Conservation (phyloP, 2,113 vertebrate genomes). For the Psittacus erithacus region DNA sequence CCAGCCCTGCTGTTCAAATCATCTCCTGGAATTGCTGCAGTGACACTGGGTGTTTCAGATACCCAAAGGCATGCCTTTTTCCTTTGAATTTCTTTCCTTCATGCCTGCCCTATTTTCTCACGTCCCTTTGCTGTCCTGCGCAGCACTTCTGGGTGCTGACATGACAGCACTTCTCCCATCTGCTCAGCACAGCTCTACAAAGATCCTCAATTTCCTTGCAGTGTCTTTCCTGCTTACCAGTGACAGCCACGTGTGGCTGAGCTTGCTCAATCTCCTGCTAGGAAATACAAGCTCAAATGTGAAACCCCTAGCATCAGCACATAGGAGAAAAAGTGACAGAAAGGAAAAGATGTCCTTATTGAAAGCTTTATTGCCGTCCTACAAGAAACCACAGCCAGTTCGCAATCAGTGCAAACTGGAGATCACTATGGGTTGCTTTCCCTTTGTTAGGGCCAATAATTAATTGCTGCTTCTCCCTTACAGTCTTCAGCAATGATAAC, state of each 20-base stretch:
- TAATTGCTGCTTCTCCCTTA: neutral
- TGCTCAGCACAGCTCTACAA: neutral
- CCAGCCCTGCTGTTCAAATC: neutral
- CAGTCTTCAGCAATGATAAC: neutral
- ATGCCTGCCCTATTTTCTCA: neutral
- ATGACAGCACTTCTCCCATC: accelerated
- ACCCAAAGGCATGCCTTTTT: neutral
- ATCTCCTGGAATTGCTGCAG: neutral
- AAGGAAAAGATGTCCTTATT: neutral
- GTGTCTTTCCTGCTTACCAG: neutral
- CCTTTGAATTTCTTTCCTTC: neutral
- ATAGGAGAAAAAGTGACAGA: neutral
- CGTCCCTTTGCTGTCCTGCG: neutral
- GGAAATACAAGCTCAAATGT: neutral
- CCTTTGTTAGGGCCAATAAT: neutral
- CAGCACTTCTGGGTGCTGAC: neutral
- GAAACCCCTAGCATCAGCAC: neutral
- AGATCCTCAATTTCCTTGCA: accelerated
- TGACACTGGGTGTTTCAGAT: neutral
- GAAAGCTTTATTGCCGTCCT: neutral
- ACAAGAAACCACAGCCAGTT: neutral
- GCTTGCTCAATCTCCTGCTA: neutral
- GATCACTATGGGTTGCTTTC: neutral
- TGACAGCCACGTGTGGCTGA: neutral
- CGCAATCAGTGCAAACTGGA: neutral